Percentiles rank a stretch among this genome's conserved stretches.
phyloP scores from a whole-genome alignment of 2,888 invertebrate species.

The Oeneis ivallda region DNA sequence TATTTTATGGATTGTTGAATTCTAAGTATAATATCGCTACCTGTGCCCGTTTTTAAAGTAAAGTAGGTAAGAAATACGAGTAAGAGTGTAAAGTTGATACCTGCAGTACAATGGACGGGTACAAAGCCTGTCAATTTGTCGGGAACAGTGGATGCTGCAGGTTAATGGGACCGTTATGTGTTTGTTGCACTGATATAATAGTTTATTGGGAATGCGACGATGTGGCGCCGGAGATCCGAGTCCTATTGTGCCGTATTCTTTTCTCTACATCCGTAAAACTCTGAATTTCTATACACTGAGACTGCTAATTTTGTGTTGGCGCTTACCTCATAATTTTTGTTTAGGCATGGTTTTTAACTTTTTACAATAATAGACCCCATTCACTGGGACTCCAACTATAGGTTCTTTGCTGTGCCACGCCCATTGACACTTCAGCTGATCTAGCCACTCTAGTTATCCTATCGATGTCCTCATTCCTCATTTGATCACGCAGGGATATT shows the following conservation, averaged over 20 bases:
- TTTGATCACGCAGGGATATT: no score
- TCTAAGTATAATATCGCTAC: constrained; percentile 60
- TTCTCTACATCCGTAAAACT: constrained; percentile 39
- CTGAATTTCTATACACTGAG: constrained; percentile 40
- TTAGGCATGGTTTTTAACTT: not conserved
- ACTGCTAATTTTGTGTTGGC: constrained; percentile 48
- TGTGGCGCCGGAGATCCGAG: constrained; percentile 69
- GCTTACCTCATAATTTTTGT: not conserved
- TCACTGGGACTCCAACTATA: not conserved
- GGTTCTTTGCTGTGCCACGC: no score
- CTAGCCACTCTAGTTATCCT: no score
- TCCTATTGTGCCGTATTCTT: constrained; percentile 60
- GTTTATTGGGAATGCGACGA: constrained; percentile 58
- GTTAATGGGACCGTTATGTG: constrained; percentile 64
- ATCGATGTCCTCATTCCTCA: no score
- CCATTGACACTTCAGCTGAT: no score
- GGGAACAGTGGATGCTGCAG: constrained; percentile 47
- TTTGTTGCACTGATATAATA: constrained; percentile 50
- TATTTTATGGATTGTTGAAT: constrained; percentile 56
- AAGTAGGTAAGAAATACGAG: constrained; percentile 48
- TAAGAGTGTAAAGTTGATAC: constrained; percentile 51
- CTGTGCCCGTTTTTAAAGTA: constrained; percentile 52
- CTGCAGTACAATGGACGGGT: constrained; percentile 64
- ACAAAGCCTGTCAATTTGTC: constrained; percentile 46
- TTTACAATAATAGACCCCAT: not conserved